These are phyloP conservation scores for Acleris cristana DNA, from an alignment of 2,888 invertebrate genomes.

Conservation along the genomic window DNA sequence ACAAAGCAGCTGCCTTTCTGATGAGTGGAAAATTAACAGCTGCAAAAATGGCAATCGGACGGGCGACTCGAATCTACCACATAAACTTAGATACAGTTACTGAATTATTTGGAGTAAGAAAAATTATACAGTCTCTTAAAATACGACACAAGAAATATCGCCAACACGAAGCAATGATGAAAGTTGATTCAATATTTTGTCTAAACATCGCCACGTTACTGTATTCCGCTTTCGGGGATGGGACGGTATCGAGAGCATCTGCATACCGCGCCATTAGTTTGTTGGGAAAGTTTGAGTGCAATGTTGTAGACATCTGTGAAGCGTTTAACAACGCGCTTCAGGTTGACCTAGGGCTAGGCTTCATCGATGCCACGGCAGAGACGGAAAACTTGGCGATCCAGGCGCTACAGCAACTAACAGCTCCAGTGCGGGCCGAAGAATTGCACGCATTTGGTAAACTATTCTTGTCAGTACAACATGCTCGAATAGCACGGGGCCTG, in stretches of 20 bases:
- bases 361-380: conserved; percentile 60
- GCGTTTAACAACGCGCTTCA: conserved; percentile 74
- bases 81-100: conserved; percentile 62
- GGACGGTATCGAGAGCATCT: conserved; percentile 57
- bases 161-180: conserved; percentile 50
- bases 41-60: conserved; percentile 63
- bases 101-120: conserved; percentile 55
- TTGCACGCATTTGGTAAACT: conserved; percentile 74
- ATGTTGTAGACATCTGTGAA: conserved; percentile 70
- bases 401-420: conserved; percentile 55
- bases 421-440: conserved; percentile 70
- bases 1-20: conserved; percentile 63
- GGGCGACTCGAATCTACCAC: conserved; percentile 61
- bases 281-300: conserved; percentile 64
- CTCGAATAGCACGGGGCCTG: conserved; percentile 63
- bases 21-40: conserved; percentile 53
- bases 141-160: conserved; percentile 57
- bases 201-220: conserved; percentile 68
- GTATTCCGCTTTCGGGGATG: conserved; percentile 63
- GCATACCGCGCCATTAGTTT: conserved; percentile 63
- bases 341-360: conserved; percentile 70
- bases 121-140: conserved; percentile 50
- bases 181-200: conserved; percentile 68
- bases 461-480: conserved; percentile 71
- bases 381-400: conserved; percentile 65